Evolutionary conservation across 2,888 invertebrate genomes (phyloP).

Genomic region (Sesia apiformis): DNA sequence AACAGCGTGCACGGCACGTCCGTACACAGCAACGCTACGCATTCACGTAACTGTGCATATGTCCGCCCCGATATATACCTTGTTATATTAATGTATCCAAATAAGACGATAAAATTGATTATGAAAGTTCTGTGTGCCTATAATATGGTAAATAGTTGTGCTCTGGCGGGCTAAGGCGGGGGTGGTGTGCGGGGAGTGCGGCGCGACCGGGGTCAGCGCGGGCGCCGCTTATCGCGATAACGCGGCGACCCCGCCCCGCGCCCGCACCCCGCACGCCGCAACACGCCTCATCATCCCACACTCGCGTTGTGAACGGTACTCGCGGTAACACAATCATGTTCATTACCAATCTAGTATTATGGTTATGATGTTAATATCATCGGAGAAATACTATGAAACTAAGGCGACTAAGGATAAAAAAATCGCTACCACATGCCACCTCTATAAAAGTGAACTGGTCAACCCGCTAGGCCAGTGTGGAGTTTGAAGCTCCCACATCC

Average conservation of each 20-base stretch:
- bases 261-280: constrained; percentile 7
- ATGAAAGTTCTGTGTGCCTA: too few species aligned
- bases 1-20: neutral
- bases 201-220: constrained; percentile 38
- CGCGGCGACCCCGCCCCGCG: constrained; percentile 11
- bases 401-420: too few species aligned
- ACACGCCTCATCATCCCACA: too few species aligned
- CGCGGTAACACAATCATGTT: too few species aligned
- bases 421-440: too few species aligned
- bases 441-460: too few species aligned
- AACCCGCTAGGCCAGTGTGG: too few species aligned
- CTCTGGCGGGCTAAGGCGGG: neutral
- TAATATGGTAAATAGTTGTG: too few species aligned
- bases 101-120: neutral
- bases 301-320: neutral
- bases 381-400: too few species aligned
- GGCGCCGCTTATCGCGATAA: constrained; percentile 36
- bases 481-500: too few species aligned
- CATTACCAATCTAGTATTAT: too few species aligned
- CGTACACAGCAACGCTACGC: neutral
- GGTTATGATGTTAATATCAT: too few species aligned
- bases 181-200: constrained; percentile 13
- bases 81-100: neutral
- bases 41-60: neutral
- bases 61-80: neutral